Evolutionary conservation across 2,888 invertebrate genomes (phyloP).

Genomic region (Yponomeuta malinellus): DNA sequence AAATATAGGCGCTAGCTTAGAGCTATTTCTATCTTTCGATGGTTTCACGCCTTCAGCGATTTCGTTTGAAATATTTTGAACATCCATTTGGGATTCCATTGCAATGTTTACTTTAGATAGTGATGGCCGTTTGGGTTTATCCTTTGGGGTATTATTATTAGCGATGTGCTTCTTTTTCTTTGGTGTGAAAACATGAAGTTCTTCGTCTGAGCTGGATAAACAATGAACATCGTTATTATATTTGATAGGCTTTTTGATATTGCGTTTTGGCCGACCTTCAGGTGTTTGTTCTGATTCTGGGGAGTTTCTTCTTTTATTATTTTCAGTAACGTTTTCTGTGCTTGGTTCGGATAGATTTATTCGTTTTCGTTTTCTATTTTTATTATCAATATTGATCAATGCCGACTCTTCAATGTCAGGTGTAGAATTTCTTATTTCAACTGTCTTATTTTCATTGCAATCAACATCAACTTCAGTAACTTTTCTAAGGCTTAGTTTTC

Average conservation of each 20-base stretch:
- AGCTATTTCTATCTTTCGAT: constrained; percentile 18
- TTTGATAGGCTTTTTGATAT: constrained; percentile 53
- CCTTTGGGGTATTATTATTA: not conserved
- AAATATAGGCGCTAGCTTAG: constrained; percentile 84
- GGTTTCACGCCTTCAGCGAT: constrained; percentile 18
- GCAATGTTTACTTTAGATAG: not conserved
- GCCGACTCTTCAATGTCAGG: constrained; percentile 4
- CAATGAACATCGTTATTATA: constrained; percentile 43
- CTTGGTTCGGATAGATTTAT: constrained; percentile 16
- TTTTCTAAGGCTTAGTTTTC: constrained; percentile 35
- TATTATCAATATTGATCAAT: constrained; percentile 20
- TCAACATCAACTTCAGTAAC: constrained; percentile 7
- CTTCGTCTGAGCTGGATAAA: constrained; percentile 58
- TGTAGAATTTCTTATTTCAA: constrained; percentile 20
- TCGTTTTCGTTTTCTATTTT: constrained; percentile 20
- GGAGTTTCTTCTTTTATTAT: not conserved
- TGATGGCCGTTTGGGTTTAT: constrained; percentile 1
- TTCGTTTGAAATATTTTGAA: not conserved
- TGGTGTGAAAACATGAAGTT: constrained; percentile 59
- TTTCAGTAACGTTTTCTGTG: not conserved
- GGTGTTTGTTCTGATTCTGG: constrained; percentile 18
- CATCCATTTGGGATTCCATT: constrained; percentile 7
- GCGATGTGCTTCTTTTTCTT: constrained; percentile 46
- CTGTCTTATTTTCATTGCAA: constrained; percentile 36
- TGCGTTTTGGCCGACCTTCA: constrained; percentile 50